Conservation (phyloP, 2,888 invertebrate genomes). For the Drosophila meridionalis region DNA sequence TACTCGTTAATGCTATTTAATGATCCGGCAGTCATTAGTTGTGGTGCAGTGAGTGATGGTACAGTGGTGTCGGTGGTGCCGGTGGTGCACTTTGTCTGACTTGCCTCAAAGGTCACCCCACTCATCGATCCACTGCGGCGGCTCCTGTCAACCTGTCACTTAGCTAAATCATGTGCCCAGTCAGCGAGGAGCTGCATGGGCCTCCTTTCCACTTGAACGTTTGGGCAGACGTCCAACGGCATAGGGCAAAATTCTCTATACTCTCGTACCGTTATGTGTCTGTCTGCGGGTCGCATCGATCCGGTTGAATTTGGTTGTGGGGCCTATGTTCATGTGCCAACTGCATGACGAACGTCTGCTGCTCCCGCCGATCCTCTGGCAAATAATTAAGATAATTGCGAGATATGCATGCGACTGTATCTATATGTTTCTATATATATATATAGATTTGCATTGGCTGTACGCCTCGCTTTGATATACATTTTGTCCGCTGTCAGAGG, state of each 20-base stretch:
- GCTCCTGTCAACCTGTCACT: conserved; percentile 39
- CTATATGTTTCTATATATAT: conserved; percentile 4
- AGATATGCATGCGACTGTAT: conserved; percentile 20
- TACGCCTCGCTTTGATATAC: conserved; percentile 41
- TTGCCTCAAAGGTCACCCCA: conserved; percentile 27
- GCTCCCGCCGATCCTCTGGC: conserved; percentile 27
- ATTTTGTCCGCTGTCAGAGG: conserved; percentile 33
- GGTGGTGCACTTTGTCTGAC: conserved; percentile 9
- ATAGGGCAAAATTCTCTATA: conserved; percentile 56
- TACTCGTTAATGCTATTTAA: conserved; percentile 46
- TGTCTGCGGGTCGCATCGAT: conserved; percentile 50
- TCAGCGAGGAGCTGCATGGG: conserved; percentile 4
- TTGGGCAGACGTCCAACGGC: conserved; percentile 69
- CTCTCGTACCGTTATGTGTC: not conserved
- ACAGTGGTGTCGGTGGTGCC: conserved; percentile 9
- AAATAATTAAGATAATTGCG: conserved; percentile 69
- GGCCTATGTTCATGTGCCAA: conserved; percentile 51
- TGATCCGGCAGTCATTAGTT: conserved; percentile 30
- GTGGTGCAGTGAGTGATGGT: not conserved
- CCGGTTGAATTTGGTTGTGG: conserved; percentile 65
- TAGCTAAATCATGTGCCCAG: conserved; percentile 42
- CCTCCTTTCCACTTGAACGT: conserved; percentile 2
- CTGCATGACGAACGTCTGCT: conserved; percentile 19
- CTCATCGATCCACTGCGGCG: conserved; percentile 43
- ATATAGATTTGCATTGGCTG: conserved; percentile 11